Percentiles rank a stretch among this genome's conserved stretches.
Conservation (phyloP, 1,140 invertebrate genomes). For the Drosophila eugracilis region DNA sequence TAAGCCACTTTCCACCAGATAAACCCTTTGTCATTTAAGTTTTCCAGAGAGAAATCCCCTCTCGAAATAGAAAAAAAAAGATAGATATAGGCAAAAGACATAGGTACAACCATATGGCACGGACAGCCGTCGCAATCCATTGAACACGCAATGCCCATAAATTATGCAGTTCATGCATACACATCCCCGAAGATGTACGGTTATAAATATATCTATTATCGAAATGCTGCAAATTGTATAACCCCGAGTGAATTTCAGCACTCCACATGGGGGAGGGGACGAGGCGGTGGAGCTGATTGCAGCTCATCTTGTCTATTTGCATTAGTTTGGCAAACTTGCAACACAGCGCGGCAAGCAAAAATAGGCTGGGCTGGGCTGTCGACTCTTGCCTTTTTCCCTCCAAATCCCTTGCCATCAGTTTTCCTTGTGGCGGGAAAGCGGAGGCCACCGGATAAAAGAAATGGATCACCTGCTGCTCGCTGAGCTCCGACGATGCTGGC, state of each 20-base stretch:
- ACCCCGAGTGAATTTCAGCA: constrained; percentile 49
- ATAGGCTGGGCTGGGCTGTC: constrained; percentile 49
- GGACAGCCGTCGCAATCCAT: constrained; percentile 70
- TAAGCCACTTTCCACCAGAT: neutral
- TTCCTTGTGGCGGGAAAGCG: constrained; percentile 32
- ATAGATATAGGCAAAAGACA: constrained; percentile 12
- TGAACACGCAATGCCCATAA: constrained; percentile 81
- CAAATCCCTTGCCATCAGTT: constrained; percentile 34
- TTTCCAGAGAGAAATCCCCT: constrained; percentile 14
- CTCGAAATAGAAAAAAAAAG: constrained; percentile 8
- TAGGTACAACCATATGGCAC: constrained; percentile 69
- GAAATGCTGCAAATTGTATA: constrained; percentile 74
- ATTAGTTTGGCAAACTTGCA: constrained; percentile 73
- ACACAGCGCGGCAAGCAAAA: constrained; percentile 43
- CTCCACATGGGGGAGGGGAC: constrained; percentile 17
- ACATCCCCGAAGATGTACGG: constrained; percentile 44
- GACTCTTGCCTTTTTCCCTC: constrained; percentile 24
- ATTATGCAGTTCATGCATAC: constrained; percentile 77
- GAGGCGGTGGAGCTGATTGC: constrained; percentile 16
- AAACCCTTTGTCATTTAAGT: constrained; percentile 2
- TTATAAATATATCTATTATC: constrained; percentile 72
- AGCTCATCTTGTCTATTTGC: constrained; percentile 75
- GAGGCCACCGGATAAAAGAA: constrained; percentile 79
- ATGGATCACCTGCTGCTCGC: constrained; percentile 80
- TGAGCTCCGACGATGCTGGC: constrained; percentile 56